Evolutionary conservation across 2,888 invertebrate species (phyloP).

Genomic region (Trichogramma dendrolimi): DNA sequence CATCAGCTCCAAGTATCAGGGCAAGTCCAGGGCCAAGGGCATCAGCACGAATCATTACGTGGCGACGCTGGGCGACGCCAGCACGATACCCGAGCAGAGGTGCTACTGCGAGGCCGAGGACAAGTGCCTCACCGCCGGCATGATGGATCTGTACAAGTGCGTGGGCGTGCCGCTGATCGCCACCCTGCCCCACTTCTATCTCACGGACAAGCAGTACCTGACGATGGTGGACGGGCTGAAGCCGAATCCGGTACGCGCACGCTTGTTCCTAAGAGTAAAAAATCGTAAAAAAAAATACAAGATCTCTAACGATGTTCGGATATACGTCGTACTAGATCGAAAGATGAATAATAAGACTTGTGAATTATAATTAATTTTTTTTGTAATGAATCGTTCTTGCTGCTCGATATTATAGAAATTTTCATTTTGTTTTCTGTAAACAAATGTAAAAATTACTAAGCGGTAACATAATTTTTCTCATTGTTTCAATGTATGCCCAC

Average conservation of each 20-base stretch:
- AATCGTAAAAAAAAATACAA: too few species aligned
- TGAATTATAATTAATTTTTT: neutral
- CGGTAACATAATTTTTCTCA: too few species aligned
- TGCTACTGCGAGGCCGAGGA: conserved; percentile 60
- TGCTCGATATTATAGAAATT: too few species aligned
- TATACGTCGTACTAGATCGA: too few species aligned
- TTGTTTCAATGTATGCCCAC: too few species aligned
- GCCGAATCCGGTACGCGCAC: conserved; percentile 36
- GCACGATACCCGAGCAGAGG: conserved; percentile 54
- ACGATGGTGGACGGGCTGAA: conserved; percentile 41
- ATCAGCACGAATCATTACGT: conserved; percentile 60
- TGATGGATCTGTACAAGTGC: conserved; percentile 67
- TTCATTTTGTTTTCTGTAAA: too few species aligned
- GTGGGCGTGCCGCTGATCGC: conserved; percentile 69
- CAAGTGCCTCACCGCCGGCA: conserved; percentile 68
- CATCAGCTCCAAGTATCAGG: conserved; percentile 33
- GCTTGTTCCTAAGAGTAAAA: conserved; percentile 7
- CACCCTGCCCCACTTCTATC: conserved; percentile 76
- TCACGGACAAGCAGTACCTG: conserved; percentile 55
- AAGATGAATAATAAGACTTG: too few species aligned
- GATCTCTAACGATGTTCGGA: too few species aligned
- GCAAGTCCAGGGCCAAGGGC: conserved; percentile 31
- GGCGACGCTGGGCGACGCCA: conserved; percentile 70
- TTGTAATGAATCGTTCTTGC: neutral
- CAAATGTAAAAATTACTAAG: too few species aligned